phyloP scores from a whole-genome alignment of 2,888 invertebrate genomes.

The Mystacides longicornis region DNA sequence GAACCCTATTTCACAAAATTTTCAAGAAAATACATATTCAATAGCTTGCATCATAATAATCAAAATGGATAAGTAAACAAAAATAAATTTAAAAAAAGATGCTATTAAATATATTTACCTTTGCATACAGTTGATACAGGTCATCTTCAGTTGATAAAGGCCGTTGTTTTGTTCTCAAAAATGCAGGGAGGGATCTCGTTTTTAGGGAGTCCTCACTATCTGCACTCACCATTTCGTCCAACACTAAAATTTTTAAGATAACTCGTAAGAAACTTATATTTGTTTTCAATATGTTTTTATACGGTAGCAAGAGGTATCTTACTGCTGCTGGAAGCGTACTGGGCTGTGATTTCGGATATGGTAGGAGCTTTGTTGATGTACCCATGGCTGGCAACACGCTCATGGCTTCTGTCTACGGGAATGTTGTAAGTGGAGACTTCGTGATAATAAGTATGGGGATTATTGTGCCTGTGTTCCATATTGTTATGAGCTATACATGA shows the following conservation, averaged over 20 bases:
- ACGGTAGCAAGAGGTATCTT: no score
- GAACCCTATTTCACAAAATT: neutral
- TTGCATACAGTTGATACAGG: slow-evolving; percentile 61
- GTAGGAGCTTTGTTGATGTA: slow-evolving; percentile 25
- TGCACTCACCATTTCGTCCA: slow-evolving; percentile 50
- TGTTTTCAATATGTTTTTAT: no score
- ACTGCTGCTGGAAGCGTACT: slow-evolving; percentile 63
- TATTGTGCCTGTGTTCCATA: slow-evolving; percentile 1
- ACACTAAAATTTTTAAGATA: slow-evolving; percentile 38
- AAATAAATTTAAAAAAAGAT: neutral
- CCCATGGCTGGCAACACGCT: slow-evolving; percentile 28
- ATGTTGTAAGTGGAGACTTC: slow-evolving; percentile 14
- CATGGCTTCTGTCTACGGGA: slow-evolving; percentile 28
- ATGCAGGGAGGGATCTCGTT: slow-evolving; percentile 65
- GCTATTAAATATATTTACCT: slow-evolving; percentile 39
- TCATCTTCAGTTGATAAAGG: slow-evolving; percentile 64
- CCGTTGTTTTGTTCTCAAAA: slow-evolving; percentile 61
- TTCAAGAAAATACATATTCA: neutral
- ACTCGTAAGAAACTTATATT: neutral
- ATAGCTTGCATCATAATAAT: neutral
- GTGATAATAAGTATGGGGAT: slow-evolving; percentile 3
- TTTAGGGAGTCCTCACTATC: slow-evolving; percentile 44
- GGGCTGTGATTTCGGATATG: slow-evolving; percentile 38
- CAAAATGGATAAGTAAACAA: neutral
- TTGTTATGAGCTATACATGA: neutral